Evolutionary conservation across 2,113 vertebrate genomes (phyloP).

Genomic region (Sterna hirundo): DNA sequence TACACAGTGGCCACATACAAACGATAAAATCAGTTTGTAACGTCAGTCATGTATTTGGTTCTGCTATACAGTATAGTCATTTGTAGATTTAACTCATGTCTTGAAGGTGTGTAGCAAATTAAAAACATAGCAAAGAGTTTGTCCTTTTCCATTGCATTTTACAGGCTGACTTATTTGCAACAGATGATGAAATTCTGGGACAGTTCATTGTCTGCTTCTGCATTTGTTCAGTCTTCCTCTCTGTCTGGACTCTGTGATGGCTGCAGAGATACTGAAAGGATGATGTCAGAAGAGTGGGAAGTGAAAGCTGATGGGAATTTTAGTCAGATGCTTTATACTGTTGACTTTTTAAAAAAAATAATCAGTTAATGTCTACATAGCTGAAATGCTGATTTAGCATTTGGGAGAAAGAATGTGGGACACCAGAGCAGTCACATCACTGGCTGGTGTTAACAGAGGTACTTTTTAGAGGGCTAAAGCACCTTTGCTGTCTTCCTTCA

Average conservation of each 20-base stretch:
- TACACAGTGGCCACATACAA: background rate
- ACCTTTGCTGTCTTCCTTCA: background rate
- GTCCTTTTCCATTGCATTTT: background rate
- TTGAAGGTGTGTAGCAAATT: background rate
- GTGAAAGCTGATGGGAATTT: slow-evolving; percentile 24
- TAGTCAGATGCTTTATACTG: background rate
- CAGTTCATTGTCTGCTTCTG: background rate
- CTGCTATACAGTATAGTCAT: background rate
- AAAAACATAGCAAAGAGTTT: background rate
- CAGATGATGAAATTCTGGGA: slow-evolving; percentile 12
- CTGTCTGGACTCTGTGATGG: background rate
- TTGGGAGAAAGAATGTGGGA: background rate
- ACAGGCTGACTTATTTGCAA: background rate
- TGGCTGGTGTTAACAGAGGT: background rate
- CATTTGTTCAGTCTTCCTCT: background rate
- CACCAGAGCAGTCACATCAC: background rate
- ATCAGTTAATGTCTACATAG: background rate
- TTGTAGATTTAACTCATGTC: background rate
- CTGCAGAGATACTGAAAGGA: background rate
- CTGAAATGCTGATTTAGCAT: background rate
- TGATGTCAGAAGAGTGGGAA: slow-evolving; percentile 15
- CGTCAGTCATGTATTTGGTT: background rate
- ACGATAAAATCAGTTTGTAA: background rate
- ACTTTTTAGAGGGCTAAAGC: background rate
- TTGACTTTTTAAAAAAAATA: background rate